Conservation (phyloP, 2,888 invertebrate species). For the Megalurothrips usitatus region DNA sequence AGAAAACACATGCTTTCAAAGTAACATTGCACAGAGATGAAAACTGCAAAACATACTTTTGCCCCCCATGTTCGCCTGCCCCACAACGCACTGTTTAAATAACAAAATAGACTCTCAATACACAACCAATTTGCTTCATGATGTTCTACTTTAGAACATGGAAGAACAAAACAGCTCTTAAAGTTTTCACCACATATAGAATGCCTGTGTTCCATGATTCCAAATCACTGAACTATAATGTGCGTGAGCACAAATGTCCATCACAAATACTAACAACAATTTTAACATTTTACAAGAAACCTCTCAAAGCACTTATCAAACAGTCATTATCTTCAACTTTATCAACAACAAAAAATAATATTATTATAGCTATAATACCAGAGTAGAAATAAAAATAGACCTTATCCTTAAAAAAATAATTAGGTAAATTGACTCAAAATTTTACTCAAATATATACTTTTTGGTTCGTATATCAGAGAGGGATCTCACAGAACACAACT, state of each 20-base stretch:
- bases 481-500: background rate
- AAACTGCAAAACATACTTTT: background rate
- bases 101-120: constrained; percentile 2
- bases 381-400: constrained; percentile 23
- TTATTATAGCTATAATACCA: constrained; percentile 21
- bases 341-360: background rate
- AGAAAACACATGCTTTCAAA: background rate
- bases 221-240: no score
- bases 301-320: background rate
- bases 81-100: background rate
- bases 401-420: constrained; percentile 16
- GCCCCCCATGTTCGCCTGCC: background rate
- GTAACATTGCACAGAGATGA: background rate
- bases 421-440: constrained; percentile 27
- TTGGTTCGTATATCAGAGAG: constrained; percentile 25
- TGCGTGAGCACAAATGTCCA: background rate
- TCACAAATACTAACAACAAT: background rate
- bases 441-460: constrained; percentile 27
- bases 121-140: constrained; percentile 8
- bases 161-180: no score
- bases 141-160: no score
- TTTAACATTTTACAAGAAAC: background rate
- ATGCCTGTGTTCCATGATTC: no score
- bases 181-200: no score
- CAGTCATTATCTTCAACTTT: background rate